A percentile compares a stretch with the other conserved stretches of the same genome.
phyloP scores from a whole-genome alignment of 2,113 vertebrate species.

The Lepidiolamprologus cunningtoni region DNA sequence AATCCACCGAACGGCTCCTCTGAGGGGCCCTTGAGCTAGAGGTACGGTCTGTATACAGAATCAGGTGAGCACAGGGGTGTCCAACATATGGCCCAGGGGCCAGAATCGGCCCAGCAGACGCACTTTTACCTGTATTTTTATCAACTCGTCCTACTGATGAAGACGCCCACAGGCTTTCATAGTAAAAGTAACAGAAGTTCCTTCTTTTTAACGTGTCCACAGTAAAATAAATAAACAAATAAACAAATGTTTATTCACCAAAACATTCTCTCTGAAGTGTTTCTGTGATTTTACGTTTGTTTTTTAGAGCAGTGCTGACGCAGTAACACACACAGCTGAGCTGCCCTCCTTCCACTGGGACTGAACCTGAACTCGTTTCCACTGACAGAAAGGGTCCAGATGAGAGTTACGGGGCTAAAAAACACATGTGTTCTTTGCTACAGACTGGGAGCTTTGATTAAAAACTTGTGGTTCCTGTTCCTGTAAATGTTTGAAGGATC shows the following conservation, averaged over 20 bases:
- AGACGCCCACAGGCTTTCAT: neutral
- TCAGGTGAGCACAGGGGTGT: neutral
- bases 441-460: neutral
- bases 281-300: neutral
- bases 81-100: neutral
- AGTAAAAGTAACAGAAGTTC: neutral
- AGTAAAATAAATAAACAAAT: neutral
- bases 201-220: neutral
- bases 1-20: neutral
- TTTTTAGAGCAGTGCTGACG: neutral
- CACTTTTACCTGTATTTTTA: accelerated
- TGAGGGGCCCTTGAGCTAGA: neutral
- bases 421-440: neutral
- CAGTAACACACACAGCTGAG: accelerated
- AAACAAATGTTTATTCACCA: neutral
- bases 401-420: neutral
- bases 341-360: neutral
- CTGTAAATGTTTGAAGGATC: neutral
- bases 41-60: neutral
- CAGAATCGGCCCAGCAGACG: neutral
- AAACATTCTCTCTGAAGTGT: neutral
- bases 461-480: neutral
- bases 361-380: neutral
- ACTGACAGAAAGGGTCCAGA: neutral
- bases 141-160: neutral